Evolutionary conservation across 2,797 vertebrate genomes (phyloP).

Genomic region (Eurystomus glaucurus): DNA sequence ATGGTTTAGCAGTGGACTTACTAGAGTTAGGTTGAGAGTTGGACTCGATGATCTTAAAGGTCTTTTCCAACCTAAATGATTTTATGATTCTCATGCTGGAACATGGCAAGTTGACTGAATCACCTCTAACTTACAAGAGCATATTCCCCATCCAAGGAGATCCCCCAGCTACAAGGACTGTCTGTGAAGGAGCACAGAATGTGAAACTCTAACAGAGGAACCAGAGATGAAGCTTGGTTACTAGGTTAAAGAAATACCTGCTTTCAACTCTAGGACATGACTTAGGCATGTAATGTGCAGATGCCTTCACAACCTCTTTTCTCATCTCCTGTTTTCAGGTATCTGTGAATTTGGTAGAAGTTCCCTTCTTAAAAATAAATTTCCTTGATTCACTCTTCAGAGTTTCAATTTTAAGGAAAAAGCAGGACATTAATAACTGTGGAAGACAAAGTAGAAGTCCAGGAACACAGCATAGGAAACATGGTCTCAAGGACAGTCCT

Average conservation of each 20-base stretch:
- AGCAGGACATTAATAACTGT: neutral
- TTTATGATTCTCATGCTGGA: neutral
- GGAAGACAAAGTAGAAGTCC: neutral
- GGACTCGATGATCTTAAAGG: too few relatives aligned
- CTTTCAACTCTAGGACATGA: neutral
- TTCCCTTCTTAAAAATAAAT: neutral
- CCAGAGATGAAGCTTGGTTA: neutral
- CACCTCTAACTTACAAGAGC: neutral
- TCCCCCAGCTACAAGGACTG: neutral
- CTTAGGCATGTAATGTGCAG: neutral
- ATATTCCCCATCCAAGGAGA: fast-evolving
- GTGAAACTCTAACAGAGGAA: neutral
- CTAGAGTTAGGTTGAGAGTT: too few relatives aligned
- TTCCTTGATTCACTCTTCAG: neutral
- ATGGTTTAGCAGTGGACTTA: too few relatives aligned
- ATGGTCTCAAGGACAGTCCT: neutral
- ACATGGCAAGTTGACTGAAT: neutral
- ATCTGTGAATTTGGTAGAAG: neutral
- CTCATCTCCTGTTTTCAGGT: neutral
- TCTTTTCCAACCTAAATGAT: too few relatives aligned
- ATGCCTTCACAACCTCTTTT: neutral
- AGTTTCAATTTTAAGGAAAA: neutral
- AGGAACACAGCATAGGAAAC: neutral
- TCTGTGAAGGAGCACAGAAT: neutral
- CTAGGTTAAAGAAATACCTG: neutral